Evolutionary conservation across 2,113 vertebrate genomes (phyloP).

Genomic region (Sterrhoptilus dennistouni): DNA sequence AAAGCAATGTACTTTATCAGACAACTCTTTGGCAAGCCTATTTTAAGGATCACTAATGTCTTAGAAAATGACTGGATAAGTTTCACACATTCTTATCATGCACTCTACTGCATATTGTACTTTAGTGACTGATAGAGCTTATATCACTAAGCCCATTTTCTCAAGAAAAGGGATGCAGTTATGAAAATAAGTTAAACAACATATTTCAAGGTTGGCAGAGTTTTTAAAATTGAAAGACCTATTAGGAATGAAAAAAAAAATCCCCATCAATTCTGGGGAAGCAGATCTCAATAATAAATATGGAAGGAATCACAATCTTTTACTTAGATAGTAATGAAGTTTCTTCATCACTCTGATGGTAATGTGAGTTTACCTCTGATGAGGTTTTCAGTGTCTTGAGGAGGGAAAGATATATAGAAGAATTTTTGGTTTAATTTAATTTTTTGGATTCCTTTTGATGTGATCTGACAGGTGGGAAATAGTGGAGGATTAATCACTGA

Average conservation of each 20-base stretch:
- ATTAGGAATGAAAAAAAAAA: not conserved
- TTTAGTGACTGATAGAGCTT: not conserved
- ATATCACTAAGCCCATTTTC: not conserved
- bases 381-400: not conserved
- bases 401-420: not conserved
- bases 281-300: not conserved
- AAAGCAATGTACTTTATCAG: not conserved
- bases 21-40: not conserved
- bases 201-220: not conserved
- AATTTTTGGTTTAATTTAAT: not conserved
- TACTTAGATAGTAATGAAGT: not conserved
- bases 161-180: not conserved
- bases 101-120: not conserved
- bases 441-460: not conserved
- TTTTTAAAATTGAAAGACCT: not conserved
- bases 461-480: not conserved
- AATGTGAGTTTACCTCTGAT: not conserved
- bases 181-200: not conserved
- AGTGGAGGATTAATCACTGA: not conserved
- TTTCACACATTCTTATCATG: not conserved
- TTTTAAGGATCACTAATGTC: not conserved
- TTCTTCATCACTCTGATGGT: not conserved
- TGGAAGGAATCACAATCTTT: not conserved
- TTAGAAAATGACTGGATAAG: not conserved
- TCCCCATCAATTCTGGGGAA: not conserved